Base-by-base conservation (phyloP, 2,113 vertebrate species). In the Mormyrus lacerda region DNA sequence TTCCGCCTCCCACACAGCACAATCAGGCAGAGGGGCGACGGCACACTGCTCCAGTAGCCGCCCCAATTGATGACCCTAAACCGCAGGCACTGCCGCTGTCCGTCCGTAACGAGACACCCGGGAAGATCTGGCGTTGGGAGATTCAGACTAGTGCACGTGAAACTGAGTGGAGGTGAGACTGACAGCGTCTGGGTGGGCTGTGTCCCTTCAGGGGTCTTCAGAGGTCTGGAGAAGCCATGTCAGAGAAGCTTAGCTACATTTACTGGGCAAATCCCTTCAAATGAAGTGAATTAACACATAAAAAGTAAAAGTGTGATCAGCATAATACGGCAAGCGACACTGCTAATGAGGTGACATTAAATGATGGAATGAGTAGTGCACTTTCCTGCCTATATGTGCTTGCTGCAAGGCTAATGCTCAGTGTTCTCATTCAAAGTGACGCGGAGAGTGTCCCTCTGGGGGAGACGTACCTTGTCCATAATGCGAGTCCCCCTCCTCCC, bases 391-490 rank as follows among this genome's bases (percentile, higher is more conserved):
- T 88, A 53, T 88, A 31, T 39, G 13, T 58, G 31, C 42, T 39
- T n/a, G 15, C 48, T 76, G 69, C 31, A 35, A 39, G 69, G 69
- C 11, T 3, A 76, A 93, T 91, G 92, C 91, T 91, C 94, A 91
- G 90, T 88, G 92, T 88, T 79, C 61, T 87, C n/a, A 94, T 93
- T 96, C 93, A 96, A 96, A 97, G 97, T 97, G 96, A 97, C 97
- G 96, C 92, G 93, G 13, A 24, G 27, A 39, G 69, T 94, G 95
- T 97, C 96, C 96, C 96, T 96, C 95, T 96, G 95, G 97, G 97
- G 96, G 96, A 96, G 93, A 97, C 97, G 97, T 98, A 99, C 99
- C 98, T 98, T 98, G 98, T 98, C 98, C 98, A 99, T 99, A 99
- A 99, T 97, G 97, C 93, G 95, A 95, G 95, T 95, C 96, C 97